Percentiles rank a stretch among this genome's conserved stretches.
These are phyloP conservation scores for Allophyes oxyacanthae DNA, from an alignment of 2,888 invertebrate genomes.

Conservation along the genomic window DNA sequence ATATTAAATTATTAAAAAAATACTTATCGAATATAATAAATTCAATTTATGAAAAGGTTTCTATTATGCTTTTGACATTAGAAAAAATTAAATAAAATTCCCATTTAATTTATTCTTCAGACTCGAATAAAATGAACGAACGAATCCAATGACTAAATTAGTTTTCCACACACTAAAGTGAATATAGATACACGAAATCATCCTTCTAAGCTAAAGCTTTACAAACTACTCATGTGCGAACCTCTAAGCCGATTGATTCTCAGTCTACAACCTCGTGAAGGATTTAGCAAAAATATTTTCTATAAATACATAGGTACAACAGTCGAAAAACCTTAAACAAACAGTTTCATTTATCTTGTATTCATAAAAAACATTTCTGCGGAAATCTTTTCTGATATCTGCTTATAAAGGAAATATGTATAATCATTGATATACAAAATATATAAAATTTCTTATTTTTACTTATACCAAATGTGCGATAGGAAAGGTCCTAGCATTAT, in stretches of 20 bases:
- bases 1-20: neutral
- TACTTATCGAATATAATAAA: too few relatives aligned
- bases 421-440: slow-evolving; percentile 63
- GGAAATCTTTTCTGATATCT: slow-evolving; percentile 75
- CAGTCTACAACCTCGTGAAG: slow-evolving; percentile 66
- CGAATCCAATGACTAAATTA: too few relatives aligned
- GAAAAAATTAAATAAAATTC: too few relatives aligned
- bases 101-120: neutral
- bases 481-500: slow-evolving; percentile 64
- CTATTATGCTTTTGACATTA: slow-evolving; percentile 8
- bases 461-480: slow-evolving; percentile 65
- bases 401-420: slow-evolving; percentile 68
- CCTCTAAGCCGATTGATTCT: slow-evolving; percentile 36
- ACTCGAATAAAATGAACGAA: neutral
- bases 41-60: neutral
- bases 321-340: slow-evolving; percentile 58
- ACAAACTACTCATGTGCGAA: slow-evolving; percentile 6
- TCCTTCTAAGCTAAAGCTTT: slow-evolving; percentile 1
- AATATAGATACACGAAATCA: neutral
- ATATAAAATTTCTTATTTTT: slow-evolving; percentile 59
- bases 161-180: neutral
- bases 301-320: slow-evolving; percentile 62
- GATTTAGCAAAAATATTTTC: slow-evolving; percentile 69
- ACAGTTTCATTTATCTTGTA: slow-evolving; percentile 56
- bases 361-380: slow-evolving; percentile 67